These are phyloP conservation scores for Mionectes macconnelli DNA, from an alignment of 2,113 vertebrate species.

Conservation along the genomic window DNA sequence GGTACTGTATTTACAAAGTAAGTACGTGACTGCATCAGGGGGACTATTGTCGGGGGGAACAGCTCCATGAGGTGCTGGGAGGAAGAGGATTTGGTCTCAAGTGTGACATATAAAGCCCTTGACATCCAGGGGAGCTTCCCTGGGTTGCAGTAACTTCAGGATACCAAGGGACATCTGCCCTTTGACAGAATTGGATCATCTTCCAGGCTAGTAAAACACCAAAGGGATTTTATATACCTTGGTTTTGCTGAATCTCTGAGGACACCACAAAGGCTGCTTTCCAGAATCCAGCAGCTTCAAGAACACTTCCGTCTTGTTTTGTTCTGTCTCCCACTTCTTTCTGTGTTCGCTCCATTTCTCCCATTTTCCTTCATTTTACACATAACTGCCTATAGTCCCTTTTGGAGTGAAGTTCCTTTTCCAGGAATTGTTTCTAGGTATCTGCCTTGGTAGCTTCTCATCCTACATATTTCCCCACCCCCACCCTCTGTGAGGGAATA, in stretches of 20 bases:
- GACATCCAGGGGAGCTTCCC: background rate
- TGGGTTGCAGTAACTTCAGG: background rate
- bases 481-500: no score
- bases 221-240: background rate
- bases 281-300: background rate
- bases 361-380: background rate
- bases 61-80: background rate
- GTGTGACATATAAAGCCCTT: background rate
- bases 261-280: background rate
- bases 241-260: background rate
- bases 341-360: background rate
- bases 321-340: background rate
- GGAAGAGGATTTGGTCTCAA: background rate
- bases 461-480: accelerated
- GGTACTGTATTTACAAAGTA: background rate
- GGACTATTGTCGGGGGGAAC: background rate
- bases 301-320: background rate
- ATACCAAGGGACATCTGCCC: background rate
- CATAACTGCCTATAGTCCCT: background rate
- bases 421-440: background rate
- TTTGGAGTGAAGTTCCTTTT: background rate
- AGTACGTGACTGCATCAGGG: background rate
- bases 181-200: background rate
- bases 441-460: background rate
- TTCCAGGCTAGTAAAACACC: background rate